Evolutionary conservation across 2,113 vertebrate genomes (phyloP), one percentile per base, ranked within the genome.

Genomic region (Paedocypris sp.): DNA sequence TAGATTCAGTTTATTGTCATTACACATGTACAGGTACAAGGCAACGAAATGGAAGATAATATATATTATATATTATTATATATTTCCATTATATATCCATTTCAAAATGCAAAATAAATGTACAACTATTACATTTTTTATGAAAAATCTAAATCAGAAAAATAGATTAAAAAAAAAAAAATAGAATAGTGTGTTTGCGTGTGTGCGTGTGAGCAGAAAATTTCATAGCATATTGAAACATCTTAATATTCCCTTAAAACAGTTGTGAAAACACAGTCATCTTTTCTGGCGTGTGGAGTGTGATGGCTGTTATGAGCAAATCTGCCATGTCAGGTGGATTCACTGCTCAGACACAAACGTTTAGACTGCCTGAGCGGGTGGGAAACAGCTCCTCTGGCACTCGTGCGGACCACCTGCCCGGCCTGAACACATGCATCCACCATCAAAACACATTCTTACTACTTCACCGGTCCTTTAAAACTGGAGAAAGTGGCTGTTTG

Each of bases 241-340:
- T 26, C 32, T 22, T 46, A 32, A 49, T 60, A 54, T 49, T 36
- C 16, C 23, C 15, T 68, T 71, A 60, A 8, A 60, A 66, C 66
- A 68, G 59, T 49, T 74, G 62, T 66, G 58, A 66, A 74, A 74
- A 64, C 61, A 68, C 9, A 11, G 13, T 10, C 13, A 10, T 60
- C 49, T 29, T 62, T 33, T 60, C 53, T 60, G 38, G 38, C 8
- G 33, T 62, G 58, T 12, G 18, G 6, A 41, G 58, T 42, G 47
- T 36, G 13, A 45, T 48, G 38, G 38, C 45, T 59, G 65, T 58
- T 50, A 28, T 35, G 56, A 35, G 23, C 38, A 60, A 67, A 54
- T 60, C 31, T 63, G 31, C 33, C 22, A 46, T 59, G 32, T 46
- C 35, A 58, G 42, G 33, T 33, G 42, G 47, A 58, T 46, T 33